A percentile compares a stretch with the other conserved stretches of the same genome.
phyloP scores from a whole-genome alignment of 2,797 vertebrate species.

The Hippocampus kuda region DNA sequence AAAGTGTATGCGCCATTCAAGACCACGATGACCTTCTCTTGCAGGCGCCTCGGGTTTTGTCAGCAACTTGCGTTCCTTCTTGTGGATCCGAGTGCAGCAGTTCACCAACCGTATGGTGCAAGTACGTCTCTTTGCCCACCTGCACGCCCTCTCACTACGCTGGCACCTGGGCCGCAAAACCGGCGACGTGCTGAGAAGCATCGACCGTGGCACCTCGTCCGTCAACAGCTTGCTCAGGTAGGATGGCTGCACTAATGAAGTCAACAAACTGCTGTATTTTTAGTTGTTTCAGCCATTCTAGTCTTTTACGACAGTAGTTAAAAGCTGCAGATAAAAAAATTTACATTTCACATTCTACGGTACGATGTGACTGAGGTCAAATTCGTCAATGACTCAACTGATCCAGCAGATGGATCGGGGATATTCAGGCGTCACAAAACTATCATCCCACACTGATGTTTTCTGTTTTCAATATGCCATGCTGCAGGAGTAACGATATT shows the following conservation, averaged over 20 bases:
- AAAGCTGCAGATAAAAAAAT: no score
- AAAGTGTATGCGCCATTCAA: no score
- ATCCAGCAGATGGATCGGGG: no score
- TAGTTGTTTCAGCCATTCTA: no score
- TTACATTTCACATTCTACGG: no score
- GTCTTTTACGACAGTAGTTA: no score
- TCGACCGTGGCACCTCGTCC: conserved; percentile 87
- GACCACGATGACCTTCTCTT: not conserved
- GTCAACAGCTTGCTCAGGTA: conserved; percentile 90
- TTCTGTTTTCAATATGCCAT: no score
- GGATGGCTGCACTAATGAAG: not conserved
- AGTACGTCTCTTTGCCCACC: conserved; percentile 79
- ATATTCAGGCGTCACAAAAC: no score
- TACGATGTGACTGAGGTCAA: no score
- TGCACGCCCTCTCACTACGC: conserved; percentile 82
- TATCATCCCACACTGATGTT: no score
- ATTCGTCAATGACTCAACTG: no score
- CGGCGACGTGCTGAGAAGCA: conserved; percentile 84
- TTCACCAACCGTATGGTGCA: conserved; percentile 83
- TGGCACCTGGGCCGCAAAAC: conserved; percentile 92
- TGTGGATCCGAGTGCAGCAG: conserved; percentile 96
- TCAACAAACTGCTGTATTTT: not conserved
- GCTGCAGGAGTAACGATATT: no score
- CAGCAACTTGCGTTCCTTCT: conserved; percentile 84
- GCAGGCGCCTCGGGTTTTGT: conserved; percentile 81